These are phyloP conservation scores for Branchinecta sandiegonensis DNA, from an alignment of 2,888 invertebrate species.

Conservation along the genomic window DNA sequence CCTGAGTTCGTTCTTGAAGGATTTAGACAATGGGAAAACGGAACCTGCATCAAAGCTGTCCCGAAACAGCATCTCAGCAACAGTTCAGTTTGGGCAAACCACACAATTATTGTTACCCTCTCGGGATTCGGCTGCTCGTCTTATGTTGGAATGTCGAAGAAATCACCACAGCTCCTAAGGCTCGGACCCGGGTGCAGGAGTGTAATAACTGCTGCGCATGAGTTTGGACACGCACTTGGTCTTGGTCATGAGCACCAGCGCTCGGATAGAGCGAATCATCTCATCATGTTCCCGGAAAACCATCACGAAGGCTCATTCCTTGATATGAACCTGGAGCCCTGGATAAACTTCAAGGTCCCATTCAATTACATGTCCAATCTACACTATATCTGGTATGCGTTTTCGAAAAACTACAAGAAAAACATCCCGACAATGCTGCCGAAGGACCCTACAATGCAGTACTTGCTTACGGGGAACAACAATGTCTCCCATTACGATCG, in stretches of 20 bases:
- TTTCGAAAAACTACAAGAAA: background rate
- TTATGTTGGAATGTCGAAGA: too few relatives aligned
- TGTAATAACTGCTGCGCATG: background rate
- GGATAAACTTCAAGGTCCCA: background rate
- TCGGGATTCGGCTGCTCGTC: too few relatives aligned
- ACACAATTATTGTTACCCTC: background rate
- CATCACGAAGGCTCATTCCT: background rate
- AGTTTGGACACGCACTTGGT: background rate
- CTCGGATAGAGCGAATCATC: background rate
- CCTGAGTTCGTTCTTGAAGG: background rate
- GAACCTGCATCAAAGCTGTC: background rate
- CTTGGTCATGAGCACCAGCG: background rate
- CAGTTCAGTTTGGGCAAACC: background rate
- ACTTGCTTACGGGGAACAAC: background rate
- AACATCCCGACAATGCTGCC: constrained; percentile 12
- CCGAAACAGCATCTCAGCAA: background rate
- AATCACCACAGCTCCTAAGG: background rate
- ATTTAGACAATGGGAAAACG: background rate
- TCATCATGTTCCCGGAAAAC: background rate
- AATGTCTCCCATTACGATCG: background rate
- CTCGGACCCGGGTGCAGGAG: background rate
- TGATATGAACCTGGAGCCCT: background rate
- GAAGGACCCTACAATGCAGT: background rate
- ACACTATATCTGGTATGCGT: background rate
- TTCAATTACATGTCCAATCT: background rate